Evolutionary conservation across 2,113 vertebrate species (phyloP).

Genomic region (Mormyrus iriodes): DNA sequence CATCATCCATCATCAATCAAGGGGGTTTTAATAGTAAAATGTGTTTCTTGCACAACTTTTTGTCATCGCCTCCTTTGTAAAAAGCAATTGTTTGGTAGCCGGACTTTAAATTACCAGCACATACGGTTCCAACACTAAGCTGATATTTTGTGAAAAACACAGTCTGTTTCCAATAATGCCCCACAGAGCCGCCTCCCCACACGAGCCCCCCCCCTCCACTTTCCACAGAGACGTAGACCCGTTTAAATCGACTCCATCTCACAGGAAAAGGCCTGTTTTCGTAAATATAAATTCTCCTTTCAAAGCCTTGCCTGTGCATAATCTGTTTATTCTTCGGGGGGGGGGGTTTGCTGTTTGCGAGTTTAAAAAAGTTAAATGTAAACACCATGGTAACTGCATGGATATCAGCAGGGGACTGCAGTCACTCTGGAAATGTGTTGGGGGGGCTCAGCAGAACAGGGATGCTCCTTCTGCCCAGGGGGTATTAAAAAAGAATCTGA

Average conservation of each 20-base stretch:
- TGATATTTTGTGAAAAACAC: not conserved
- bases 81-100: not conserved
- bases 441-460: not conserved
- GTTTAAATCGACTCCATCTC: slow-evolving; percentile 2
- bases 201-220: not conserved
- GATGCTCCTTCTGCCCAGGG: not conserved
- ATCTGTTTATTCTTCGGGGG: slow-evolving; percentile 14
- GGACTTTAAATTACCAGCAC: slow-evolving; percentile 38
- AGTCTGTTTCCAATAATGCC: not conserved
- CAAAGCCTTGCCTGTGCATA: not conserved
- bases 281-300: slow-evolving; percentile 13
- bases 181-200: slow-evolving; percentile 43
- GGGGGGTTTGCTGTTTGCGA: not conserved
- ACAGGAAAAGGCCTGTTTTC: not conserved
- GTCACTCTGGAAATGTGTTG: not conserved
- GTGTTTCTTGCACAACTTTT: slow-evolving; percentile 37
- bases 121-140: slow-evolving; percentile 55
- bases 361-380: slow-evolving; percentile 13
- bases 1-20: not conserved
- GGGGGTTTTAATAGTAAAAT: not conserved
- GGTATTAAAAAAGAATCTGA: not conserved
- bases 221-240: not conserved
- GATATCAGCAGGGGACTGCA: not conserved
- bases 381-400: not conserved
- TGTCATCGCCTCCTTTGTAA: slow-evolving; percentile 58